Evolutionary conservation across 2,113 vertebrate genomes (phyloP).

Genomic region (Pterocles burchelli): DNA sequence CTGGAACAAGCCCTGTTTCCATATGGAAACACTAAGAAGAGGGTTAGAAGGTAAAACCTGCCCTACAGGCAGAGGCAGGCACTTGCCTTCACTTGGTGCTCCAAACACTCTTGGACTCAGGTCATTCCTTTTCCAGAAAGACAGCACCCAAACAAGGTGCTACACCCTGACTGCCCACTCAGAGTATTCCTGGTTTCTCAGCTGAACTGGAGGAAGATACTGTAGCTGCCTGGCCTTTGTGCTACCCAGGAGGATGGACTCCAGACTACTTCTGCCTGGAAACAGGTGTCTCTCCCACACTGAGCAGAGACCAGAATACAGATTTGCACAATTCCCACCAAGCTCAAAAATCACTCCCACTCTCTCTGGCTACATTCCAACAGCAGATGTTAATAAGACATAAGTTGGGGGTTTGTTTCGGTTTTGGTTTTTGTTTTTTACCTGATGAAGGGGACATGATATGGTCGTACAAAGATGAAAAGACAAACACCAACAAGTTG

Average conservation of each 20-base stretch:
- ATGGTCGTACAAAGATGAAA: conserved; percentile 81
- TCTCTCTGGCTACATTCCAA: neutral
- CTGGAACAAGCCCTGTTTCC: neutral
- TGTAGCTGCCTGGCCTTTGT: neutral
- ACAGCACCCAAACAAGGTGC: neutral
- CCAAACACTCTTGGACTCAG: neutral
- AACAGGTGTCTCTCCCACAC: neutral
- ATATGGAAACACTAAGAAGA: neutral
- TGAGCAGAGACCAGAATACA: neutral
- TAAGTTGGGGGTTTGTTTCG: neutral
- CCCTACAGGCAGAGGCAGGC: neutral
- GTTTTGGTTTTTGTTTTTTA: neutral
- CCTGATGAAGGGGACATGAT: conserved; percentile 83
- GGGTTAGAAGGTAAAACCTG: neutral
- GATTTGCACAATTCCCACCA: neutral
- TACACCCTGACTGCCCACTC: neutral
- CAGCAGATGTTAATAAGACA: neutral
- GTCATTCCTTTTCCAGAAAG: neutral
- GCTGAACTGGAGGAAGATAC: neutral
- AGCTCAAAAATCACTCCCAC: neutral
- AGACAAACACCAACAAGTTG: conserved; percentile 85
- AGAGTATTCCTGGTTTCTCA: neutral
- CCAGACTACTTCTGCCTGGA: neutral
- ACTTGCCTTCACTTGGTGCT: neutral
- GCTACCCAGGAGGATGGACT: neutral